Conservation (phyloP, 2,888 invertebrate genomes). For the Oxytorus armatus region DNA sequence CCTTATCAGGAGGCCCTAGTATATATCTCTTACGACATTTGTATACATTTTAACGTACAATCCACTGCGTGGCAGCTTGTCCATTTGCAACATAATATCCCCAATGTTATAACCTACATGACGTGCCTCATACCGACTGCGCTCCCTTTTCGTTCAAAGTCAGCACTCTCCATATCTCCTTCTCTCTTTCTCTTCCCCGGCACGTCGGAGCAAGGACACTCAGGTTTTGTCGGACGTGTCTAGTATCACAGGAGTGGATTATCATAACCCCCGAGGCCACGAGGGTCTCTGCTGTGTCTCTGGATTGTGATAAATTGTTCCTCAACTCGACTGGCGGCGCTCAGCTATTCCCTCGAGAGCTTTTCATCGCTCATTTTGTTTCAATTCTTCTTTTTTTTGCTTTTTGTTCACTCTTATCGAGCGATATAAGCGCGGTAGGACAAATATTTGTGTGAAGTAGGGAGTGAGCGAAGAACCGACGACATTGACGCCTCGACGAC, state of each 20-base stretch:
- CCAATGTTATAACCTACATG: neutral
- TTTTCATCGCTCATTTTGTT: conserved; percentile 63
- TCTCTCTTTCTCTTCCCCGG: conserved; percentile 22
- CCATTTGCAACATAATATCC: conserved; percentile 1
- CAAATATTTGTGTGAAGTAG: conserved; percentile 51
- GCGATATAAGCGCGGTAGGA: conserved; percentile 9
- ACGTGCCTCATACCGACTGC: neutral
- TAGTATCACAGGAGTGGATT: conserved; percentile 60
- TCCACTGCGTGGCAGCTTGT: conserved; percentile 14
- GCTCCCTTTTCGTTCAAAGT: conserved; percentile 24
- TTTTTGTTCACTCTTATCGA: neutral
- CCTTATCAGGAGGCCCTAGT: neutral
- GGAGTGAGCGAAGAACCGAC: conserved; percentile 2
- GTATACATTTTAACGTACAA: conserved; percentile 9
- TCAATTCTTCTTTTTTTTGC: conserved; percentile 16
- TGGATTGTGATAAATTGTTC: conserved; percentile 65
- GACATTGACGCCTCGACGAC: conserved; percentile 35
- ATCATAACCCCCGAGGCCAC: conserved; percentile 53
- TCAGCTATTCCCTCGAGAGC: conserved; percentile 38
- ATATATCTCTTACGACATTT: conserved; percentile 1
- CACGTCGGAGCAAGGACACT: neutral
- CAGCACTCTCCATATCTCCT: conserved; percentile 8
- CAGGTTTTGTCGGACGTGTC: conserved; percentile 53
- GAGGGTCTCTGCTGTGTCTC: conserved; percentile 41
- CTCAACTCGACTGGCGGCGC: conserved; percentile 43